Base-by-base conservation (phyloP, 1,140 invertebrate species). In the Tetragonula clypearis region DNA sequence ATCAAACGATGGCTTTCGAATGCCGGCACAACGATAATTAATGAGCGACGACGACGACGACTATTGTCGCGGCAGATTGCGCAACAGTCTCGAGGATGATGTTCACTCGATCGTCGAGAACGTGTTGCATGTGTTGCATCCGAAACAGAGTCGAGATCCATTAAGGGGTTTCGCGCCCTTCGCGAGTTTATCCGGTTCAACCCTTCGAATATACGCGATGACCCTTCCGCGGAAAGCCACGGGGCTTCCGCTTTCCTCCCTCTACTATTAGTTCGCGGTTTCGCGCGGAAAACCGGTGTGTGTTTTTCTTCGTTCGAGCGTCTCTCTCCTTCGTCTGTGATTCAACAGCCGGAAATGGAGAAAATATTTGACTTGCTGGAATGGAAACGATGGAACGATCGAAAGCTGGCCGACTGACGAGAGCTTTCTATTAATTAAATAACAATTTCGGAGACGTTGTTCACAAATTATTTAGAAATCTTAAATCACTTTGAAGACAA, bases 121-220 rank as follows among this genome's bases (percentile, higher is more conserved):
- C 82, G 74, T 65, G 79, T 56, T 23, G 80, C 60, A 69, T 66
- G 8, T 26, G 60, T 58, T 56, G 23, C 81, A 69, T 73, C 62
- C 82, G 30, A 80, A 65, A 71, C 86, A 66, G 84, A 86, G 80
- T 90, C 84, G 85, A 90, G 89, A 91, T 90, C 87, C 87, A 89
- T 90, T 89, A 91, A 91, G 81, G 79, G 86, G 76, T 82, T 83
- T 89, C 87, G 87, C 77, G 73, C 77, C 76, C 81, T 80, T n/a
- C 53, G 66, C 78, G 79, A 49, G 41, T 72, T 21, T 53, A 79
- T 26, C 9, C 75, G 73, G 26, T 66, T 78, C 35, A 77, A 87
- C 88, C 85, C 74, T 83, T 58, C 82, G 53, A 26, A 58, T 26
- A 58, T 26, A 65, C 55, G 72, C 62, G 53, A n/a, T 35, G 35